These are phyloP conservation scores for Neuroterus valhalla DNA, from an alignment of 1,140 invertebrate species.

Conservation along the genomic window DNA sequence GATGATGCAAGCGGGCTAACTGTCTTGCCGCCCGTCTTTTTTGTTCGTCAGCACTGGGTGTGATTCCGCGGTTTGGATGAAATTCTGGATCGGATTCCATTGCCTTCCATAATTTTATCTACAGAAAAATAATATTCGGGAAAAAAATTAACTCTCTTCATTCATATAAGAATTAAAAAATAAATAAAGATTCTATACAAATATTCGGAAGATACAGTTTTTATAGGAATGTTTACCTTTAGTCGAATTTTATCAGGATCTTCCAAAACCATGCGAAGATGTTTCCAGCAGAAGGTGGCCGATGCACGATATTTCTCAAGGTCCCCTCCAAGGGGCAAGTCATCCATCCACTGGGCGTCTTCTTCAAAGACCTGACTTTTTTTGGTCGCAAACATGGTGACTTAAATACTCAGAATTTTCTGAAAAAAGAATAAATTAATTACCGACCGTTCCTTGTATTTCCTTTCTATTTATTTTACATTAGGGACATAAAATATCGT, in stretches of 20 bases:
- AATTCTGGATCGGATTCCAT: conserved; percentile 91
- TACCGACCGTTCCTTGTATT: too few species aligned
- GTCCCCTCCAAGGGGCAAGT: conserved; percentile 58
- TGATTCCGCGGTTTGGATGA: conserved; percentile 76
- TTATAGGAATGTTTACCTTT: conserved; percentile 53
- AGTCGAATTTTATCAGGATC: conserved; percentile 60
- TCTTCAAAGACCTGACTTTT: conserved; percentile 47
- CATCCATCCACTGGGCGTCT: conserved; percentile 60
- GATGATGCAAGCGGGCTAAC: conserved; percentile 71
- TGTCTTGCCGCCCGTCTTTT: conserved; percentile 81
- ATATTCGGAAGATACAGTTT: conserved; percentile 6
- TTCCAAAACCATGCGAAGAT: conserved; percentile 59
- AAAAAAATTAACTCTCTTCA: neutral
- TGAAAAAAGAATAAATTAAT: too few species aligned
- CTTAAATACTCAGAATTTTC: too few species aligned
- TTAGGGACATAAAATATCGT: neutral
- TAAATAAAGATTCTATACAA: too few species aligned
- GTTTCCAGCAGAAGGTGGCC: conserved; percentile 64
- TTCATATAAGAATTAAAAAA: too few species aligned
- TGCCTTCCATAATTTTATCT: conserved; percentile 89
- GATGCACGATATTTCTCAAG: conserved; percentile 58
- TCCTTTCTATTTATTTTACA: neutral
- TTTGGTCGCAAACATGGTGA: neutral
- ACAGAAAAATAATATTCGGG: conserved; percentile 35
- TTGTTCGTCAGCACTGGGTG: conserved; percentile 83